These are phyloP conservation scores for Ornithorhynchus anatinus DNA, from an alignment of 2,113 vertebrate species.

Conservation along the genomic window DNA sequence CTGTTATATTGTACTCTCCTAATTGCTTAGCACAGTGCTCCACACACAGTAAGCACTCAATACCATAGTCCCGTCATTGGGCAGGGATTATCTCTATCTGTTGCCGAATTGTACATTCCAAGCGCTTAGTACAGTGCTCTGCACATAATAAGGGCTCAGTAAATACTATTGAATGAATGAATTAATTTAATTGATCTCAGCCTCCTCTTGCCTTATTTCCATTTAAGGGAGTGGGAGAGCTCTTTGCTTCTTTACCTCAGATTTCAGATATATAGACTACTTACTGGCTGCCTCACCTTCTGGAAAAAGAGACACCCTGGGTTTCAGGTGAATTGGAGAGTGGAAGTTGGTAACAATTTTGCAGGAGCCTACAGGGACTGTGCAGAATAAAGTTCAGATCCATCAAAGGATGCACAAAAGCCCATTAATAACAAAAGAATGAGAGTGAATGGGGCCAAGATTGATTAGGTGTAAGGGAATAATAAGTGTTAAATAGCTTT, in stretches of 20 bases:
- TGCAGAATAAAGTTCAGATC: neutral
- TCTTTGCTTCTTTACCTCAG: no score
- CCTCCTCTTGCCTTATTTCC: no score
- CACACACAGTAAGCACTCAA: neutral
- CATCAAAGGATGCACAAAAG: neutral
- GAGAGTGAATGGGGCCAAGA: slow-evolving; percentile 10
- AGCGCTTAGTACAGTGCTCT: no score
- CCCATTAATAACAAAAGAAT: slow-evolving; percentile 18
- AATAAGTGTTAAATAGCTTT: slow-evolving; percentile 36
- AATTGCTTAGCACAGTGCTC: neutral
- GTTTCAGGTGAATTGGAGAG: neutral
- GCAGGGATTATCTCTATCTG: no score
- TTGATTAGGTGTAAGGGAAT: slow-evolving; percentile 48
- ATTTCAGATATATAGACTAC: no score
- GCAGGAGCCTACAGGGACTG: slow-evolving; percentile 6
- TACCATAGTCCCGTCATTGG: no score
- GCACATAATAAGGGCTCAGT: no score
- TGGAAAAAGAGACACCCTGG: neutral
- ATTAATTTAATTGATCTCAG: no score
- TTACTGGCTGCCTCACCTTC: neutral
- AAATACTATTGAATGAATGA: no score
- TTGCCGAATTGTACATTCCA: no score
- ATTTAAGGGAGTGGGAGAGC: no score
- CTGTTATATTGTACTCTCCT: neutral
- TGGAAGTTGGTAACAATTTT: neutral